Evolutionary conservation across 2,888 invertebrate genomes (phyloP).

Genomic region (Mythimna impura): DNA sequence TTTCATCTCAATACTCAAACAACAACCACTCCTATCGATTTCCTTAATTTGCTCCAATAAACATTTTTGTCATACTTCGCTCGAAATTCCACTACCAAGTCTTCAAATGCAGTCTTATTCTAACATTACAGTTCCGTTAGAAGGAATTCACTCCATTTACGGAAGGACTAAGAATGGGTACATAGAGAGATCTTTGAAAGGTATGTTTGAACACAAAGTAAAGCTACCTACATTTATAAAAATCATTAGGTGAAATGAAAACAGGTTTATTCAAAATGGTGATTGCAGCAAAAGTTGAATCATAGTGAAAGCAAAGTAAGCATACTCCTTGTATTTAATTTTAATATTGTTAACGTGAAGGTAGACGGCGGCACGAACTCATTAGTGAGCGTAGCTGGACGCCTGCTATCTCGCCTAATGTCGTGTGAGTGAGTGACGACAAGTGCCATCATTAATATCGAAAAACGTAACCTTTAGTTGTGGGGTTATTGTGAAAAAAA

Average conservation of each 20-base stretch:
- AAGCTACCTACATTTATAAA: background rate
- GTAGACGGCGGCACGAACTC: background rate
- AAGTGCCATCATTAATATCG: background rate
- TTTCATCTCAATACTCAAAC: background rate
- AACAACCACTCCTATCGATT: background rate
- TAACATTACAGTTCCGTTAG: constrained; percentile 23
- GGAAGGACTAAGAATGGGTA: constrained; percentile 12
- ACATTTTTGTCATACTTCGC: constrained; percentile 36
- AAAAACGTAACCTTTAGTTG: background rate
- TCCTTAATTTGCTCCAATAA: constrained; percentile 32
- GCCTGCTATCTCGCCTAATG: background rate
- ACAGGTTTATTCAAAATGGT: background rate
- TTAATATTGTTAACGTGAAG: background rate
- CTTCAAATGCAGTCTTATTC: constrained; percentile 49
- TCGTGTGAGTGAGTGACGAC: background rate
- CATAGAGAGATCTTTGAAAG: background rate
- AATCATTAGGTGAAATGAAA: background rate
- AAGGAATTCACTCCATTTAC: constrained; percentile 18
- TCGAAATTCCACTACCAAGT: constrained; percentile 50
- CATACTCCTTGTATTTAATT: background rate
- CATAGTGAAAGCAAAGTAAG: constrained; percentile 4
- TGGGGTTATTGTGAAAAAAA: background rate
- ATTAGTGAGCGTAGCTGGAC: background rate
- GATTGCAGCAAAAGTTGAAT: background rate
- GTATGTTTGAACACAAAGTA: constrained; percentile 9